phyloP scores from a whole-genome alignment of 2,797 vertebrate genomes.

The Hemibagrus guttatus region DNA sequence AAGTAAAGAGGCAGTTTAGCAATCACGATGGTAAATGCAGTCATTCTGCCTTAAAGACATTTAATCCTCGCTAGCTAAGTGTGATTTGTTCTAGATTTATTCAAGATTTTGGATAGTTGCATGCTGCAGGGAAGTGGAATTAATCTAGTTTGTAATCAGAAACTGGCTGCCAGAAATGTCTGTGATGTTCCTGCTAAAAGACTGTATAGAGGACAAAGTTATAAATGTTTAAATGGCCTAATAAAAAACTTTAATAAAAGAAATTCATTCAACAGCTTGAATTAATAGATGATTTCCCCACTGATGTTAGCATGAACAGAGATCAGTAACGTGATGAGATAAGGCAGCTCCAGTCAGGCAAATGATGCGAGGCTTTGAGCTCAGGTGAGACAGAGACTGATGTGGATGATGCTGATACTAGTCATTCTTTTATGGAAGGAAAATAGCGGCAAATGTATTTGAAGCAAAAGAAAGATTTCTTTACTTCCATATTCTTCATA shows the following conservation, averaged over 20 bases:
- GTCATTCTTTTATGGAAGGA: no score
- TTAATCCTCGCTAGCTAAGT: neutral
- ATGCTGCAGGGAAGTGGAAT: neutral
- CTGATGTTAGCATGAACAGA: neutral
- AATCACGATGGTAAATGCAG: neutral
- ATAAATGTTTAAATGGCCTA: neutral
- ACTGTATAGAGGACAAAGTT: neutral
- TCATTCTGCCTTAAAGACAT: neutral
- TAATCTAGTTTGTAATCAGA: neutral
- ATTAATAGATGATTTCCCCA: neutral
- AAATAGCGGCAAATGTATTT: no score
- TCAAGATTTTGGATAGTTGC: neutral
- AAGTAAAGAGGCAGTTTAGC: neutral
- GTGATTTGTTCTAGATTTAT: neutral
- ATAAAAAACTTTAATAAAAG: neutral
- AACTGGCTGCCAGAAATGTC: neutral
- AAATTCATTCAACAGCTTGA: neutral
- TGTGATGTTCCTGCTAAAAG: neutral
- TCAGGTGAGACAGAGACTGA: neutral
- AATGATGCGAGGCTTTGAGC: neutral
- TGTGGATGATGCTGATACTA: neutral
- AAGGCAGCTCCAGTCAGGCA: neutral
- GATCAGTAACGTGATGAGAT: neutral
- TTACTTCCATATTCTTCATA: no score
- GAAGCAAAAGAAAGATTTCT: no score